Evolutionary conservation across 1,140 invertebrate species (phyloP).

Genomic region (Leptopilina boulardi): DNA sequence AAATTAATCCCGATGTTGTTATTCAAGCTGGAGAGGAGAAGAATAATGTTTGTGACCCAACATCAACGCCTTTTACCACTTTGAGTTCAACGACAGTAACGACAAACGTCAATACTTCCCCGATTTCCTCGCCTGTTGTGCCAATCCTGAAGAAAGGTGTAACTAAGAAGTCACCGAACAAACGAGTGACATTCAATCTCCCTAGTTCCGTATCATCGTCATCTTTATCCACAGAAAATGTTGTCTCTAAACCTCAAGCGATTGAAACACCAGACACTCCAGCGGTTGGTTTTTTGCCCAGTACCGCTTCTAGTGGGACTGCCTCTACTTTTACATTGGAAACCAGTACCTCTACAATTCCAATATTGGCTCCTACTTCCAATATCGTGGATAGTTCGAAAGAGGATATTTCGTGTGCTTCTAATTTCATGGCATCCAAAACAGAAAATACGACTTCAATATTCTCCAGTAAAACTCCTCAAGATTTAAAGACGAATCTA

Average conservation of each 20-base stretch:
- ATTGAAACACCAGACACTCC: background rate
- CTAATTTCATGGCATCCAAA: background rate
- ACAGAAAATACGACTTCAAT: constrained; percentile 23
- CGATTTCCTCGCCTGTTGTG: constrained; percentile 64
- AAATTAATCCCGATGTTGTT: constrained; percentile 70
- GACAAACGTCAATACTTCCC: constrained; percentile 68
- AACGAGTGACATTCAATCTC: constrained; percentile 64
- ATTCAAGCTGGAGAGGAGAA: constrained; percentile 70
- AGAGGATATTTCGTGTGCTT: background rate
- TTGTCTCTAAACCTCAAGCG: background rate
- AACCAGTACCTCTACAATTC: constrained; percentile 10
- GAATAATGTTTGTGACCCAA: constrained; percentile 12
- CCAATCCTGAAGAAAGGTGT: constrained; percentile 58
- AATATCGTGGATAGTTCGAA: background rate
- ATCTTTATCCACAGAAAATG: background rate
- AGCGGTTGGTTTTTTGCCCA: background rate
- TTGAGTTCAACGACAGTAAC: constrained; percentile 67
- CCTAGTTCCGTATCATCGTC: background rate
- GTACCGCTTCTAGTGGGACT: background rate
- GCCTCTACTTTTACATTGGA: constrained; percentile 37
- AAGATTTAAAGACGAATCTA: background rate
- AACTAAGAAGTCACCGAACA: constrained; percentile 43
- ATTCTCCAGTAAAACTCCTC: constrained; percentile 28
- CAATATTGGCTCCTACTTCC: background rate
- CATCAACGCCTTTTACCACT: constrained; percentile 41